These are phyloP conservation scores for Perodicticus potto DNA, from an alignment of 2,797 vertebrate species.

Conservation along the genomic window DNA sequence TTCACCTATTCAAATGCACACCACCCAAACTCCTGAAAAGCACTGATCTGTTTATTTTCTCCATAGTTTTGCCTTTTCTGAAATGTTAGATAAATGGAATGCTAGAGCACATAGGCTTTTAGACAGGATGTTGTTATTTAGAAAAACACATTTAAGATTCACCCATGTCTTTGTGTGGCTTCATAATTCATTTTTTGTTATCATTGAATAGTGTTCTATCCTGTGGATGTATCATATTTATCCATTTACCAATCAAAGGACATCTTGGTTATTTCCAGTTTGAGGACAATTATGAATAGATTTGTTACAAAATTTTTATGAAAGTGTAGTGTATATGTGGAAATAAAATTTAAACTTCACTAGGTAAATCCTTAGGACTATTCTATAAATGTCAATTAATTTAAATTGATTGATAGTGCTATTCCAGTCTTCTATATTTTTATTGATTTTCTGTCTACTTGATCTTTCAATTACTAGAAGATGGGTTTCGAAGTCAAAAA, in stretches of 20 bases:
- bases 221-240: not conserved
- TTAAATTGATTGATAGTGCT: constrained; percentile 17
- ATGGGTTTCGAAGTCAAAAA: not conserved
- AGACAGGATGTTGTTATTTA: not conserved
- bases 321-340: not conserved
- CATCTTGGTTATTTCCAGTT: not conserved
- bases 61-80: not conserved
- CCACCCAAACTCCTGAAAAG: not conserved
- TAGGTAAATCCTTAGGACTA: not conserved
- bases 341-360: not conserved
- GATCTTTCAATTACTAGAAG: constrained; percentile 30
- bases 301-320: not conserved
- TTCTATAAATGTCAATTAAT: constrained; percentile 28
- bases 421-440: not conserved
- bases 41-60: not conserved
- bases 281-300: not conserved
- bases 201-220: not conserved
- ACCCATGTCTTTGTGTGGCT: not conserved
- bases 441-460: constrained; percentile 45
- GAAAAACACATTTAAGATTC: not conserved
- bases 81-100: not conserved
- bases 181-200: not conserved
- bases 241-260: not conserved
- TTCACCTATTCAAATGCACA: not conserved
- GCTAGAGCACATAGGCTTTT: not conserved